phyloP scores from a whole-genome alignment of 2,113 vertebrate species.

The Menura novaehollandiae region DNA sequence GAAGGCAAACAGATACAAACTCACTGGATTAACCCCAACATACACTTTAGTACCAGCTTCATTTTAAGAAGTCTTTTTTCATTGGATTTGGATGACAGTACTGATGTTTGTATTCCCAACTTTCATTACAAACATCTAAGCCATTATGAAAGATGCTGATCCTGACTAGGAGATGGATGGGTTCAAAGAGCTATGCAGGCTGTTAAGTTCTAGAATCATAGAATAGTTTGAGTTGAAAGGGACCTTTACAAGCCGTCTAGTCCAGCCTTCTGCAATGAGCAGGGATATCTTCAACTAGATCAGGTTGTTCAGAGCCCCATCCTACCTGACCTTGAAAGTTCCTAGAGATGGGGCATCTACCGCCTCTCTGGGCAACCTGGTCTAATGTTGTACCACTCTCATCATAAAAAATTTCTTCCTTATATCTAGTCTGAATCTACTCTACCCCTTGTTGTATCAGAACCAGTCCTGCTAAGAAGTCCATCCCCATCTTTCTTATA shows the following conservation, averaged over 20 bases:
- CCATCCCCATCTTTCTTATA: background rate
- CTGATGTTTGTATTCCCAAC: background rate
- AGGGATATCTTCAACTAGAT: background rate
- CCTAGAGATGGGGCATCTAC: background rate
- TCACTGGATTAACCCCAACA: background rate
- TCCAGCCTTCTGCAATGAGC: background rate
- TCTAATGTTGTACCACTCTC: background rate
- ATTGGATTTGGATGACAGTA: background rate
- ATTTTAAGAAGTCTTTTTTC: background rate
- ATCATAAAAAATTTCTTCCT: rapidly evolving
- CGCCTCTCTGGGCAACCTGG: background rate
- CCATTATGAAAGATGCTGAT: background rate
- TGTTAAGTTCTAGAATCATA: background rate
- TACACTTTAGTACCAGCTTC: background rate
- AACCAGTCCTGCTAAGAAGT: background rate
- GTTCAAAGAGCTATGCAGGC: background rate
- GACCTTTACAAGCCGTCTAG: background rate
- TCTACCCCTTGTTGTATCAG: rapidly evolving
- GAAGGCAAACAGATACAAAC: background rate
- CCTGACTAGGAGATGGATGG: background rate
- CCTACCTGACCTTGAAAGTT: background rate
- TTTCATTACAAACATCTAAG: background rate
- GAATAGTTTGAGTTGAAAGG: background rate
- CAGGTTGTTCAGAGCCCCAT: background rate
- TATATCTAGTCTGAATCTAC: background rate